Percentiles rank a stretch among this genome's conserved stretches.
phyloP scores from a whole-genome alignment of 2,113 vertebrate species.

The Megaceryle torquata region DNA sequence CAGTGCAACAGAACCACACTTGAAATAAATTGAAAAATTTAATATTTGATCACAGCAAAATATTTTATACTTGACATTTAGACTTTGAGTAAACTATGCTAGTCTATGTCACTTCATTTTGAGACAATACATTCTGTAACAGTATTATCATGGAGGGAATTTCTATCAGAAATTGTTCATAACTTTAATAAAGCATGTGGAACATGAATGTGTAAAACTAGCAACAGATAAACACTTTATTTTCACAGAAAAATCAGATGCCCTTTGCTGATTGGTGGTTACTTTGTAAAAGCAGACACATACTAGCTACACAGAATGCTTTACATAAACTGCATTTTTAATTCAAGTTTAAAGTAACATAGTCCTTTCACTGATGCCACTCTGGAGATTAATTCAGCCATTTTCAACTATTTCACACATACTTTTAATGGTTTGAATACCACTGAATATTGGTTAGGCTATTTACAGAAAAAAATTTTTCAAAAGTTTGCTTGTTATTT shows the following conservation, averaged over 20 bases:
- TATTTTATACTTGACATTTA: not conserved
- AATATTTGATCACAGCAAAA: not conserved
- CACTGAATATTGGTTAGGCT: not conserved
- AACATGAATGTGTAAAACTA: rapidly evolving
- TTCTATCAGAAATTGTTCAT: not conserved
- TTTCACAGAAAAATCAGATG: not conserved
- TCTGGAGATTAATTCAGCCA: not conserved
- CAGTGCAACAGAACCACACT: not conserved
- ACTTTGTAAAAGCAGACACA: not conserved
- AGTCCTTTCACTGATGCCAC: not conserved
- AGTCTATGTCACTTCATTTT: not conserved
- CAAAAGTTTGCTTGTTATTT: not conserved
- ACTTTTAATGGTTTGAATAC: not conserved
- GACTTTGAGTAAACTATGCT: not conserved
- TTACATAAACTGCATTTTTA: not conserved
- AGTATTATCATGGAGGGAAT: not conserved
- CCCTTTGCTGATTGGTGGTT: not conserved
- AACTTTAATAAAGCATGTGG: not conserved
- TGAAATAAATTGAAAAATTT: not conserved
- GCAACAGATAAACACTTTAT: not conserved
- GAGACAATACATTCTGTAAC: not conserved
- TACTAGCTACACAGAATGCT: not conserved
- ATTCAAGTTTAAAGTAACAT: not conserved
- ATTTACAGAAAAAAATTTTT: not conserved
- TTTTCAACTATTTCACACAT: not conserved